A percentile compares a stretch with the other conserved stretches of the same genome.
Conservation (phyloP, 1,140 invertebrate species). For the Lordiphosa clarofinis region DNA sequence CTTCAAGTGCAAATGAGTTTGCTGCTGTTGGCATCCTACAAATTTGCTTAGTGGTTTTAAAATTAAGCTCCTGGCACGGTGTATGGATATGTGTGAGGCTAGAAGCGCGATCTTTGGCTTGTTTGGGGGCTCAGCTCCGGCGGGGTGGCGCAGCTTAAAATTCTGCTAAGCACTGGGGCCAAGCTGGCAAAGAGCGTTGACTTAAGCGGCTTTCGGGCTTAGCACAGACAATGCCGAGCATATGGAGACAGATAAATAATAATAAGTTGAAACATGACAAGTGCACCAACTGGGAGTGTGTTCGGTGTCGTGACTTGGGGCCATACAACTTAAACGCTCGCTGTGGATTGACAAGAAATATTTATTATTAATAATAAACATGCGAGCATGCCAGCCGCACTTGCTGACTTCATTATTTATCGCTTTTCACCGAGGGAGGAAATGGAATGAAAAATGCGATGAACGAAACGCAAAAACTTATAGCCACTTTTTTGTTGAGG, state of each 20-base stretch:
- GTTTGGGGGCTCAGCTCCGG: constrained; percentile 24
- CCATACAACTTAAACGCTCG: constrained; percentile 61
- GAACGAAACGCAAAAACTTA: constrained; percentile 35
- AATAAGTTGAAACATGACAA: constrained; percentile 11
- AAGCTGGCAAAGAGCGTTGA: constrained; percentile 43
- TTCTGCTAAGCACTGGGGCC: constrained; percentile 57
- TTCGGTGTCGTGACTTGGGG: constrained; percentile 47
- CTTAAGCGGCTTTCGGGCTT: constrained; percentile 68
- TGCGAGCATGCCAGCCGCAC: constrained; percentile 67
- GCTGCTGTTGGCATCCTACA: constrained; percentile 51
- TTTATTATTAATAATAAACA: constrained; percentile 78
- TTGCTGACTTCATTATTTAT: constrained; percentile 77
- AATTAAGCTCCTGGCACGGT: constrained; percentile 50
- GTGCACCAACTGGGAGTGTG: constrained; percentile 7
- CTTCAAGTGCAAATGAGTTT: constrained; percentile 67
- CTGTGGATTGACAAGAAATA: constrained; percentile 68
- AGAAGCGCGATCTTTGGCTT: constrained; percentile 52
- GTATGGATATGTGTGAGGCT: constrained; percentile 38
- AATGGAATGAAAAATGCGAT: constrained; percentile 36
- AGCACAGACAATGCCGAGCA: constrained; percentile 47
- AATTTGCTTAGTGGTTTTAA: constrained; percentile 72
- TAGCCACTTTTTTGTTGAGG: constrained; percentile 35
- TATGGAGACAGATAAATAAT: background rate
- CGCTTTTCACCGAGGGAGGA: constrained; percentile 45
- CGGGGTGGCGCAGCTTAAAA: constrained; percentile 46